A percentile compares a stretch with the other conserved stretches of the same genome.
Conservation (phyloP, 2,113 vertebrate genomes). For the Pelobates fuscus region DNA sequence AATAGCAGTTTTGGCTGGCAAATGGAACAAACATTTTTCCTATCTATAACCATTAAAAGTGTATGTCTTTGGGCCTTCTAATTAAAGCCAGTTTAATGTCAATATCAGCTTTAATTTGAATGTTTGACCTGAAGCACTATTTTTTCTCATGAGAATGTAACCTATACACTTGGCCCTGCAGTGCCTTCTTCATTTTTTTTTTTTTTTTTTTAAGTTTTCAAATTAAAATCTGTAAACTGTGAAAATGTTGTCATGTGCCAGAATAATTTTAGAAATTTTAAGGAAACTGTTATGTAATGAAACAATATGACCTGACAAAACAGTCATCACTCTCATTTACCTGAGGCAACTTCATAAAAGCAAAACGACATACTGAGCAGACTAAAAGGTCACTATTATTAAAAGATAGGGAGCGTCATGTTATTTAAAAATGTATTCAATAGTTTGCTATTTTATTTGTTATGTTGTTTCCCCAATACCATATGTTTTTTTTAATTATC, state of each 20-base stretch:
- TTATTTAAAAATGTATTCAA: no score
- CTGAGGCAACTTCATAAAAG: slow-evolving; percentile 66
- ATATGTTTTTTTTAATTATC: no score
- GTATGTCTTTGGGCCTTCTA: slow-evolving; percentile 57
- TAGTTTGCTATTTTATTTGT: no score
- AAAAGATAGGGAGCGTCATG: no score
- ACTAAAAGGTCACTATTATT: slow-evolving; percentile 62
- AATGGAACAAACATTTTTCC: no score
- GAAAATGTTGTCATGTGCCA: slow-evolving; percentile 74
- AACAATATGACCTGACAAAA: slow-evolving; percentile 77
- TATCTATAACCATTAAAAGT: no score
- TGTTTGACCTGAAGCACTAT: slow-evolving; percentile 65
- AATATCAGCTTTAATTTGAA: slow-evolving; percentile 60
- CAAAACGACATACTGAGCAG: slow-evolving; percentile 63
- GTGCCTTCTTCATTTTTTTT: slow-evolving; percentile 62
- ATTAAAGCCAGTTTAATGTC: slow-evolving; percentile 67
- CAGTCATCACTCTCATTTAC: slow-evolving; percentile 69
- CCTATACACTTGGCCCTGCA: slow-evolving; percentile 60
- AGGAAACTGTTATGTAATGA: slow-evolving; percentile 77
- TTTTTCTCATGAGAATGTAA: slow-evolving; percentile 64
- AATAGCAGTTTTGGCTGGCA: no score
- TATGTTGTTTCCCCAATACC: no score
- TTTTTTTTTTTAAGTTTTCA: slow-evolving; percentile 66
- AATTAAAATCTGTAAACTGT: slow-evolving; percentile 67
- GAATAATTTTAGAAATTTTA: slow-evolving; percentile 70